Percentiles rank a stretch among this genome's conserved stretches.
These are phyloP conservation scores for Pseudomyrmex flavicornis DNA, from an alignment of 1,140 invertebrate species.

Conservation along the genomic window DNA sequence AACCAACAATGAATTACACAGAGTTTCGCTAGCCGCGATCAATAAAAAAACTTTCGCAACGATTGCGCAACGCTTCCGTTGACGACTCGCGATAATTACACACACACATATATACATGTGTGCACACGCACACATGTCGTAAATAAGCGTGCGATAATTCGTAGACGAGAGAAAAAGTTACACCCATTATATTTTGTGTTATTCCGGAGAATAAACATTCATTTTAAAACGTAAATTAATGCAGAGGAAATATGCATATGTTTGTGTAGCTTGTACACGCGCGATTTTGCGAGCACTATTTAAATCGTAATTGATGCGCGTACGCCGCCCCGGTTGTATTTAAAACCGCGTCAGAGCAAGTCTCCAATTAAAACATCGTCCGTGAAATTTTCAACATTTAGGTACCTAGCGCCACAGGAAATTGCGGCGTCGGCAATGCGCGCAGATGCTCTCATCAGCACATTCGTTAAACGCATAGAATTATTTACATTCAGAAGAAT, in stretches of 20 bases:
- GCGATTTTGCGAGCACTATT: slow-evolving; percentile 67
- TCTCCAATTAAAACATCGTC: slow-evolving; percentile 75
- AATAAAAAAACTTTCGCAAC: slow-evolving; percentile 40
- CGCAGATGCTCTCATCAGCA: slow-evolving; percentile 27
- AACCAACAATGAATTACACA: slow-evolving; percentile 63
- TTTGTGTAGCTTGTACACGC: slow-evolving; percentile 19
- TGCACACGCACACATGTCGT: neutral
- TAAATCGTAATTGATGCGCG: slow-evolving; percentile 73
- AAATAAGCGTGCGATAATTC: neutral
- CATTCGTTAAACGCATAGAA: slow-evolving; percentile 66
- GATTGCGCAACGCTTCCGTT: slow-evolving; percentile 29
- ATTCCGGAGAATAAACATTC: slow-evolving; percentile 58
- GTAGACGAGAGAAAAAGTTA: slow-evolving; percentile 19
- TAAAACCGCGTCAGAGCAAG: slow-evolving; percentile 54
- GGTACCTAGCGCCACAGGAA: slow-evolving; percentile 61
- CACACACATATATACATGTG: neutral
- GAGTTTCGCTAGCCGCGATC: slow-evolving; percentile 30
- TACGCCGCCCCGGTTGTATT: slow-evolving; percentile 62
- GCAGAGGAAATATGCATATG: slow-evolving; percentile 21
- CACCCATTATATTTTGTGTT: slow-evolving; percentile 61
- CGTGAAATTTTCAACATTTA: slow-evolving; percentile 73
- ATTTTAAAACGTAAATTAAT: slow-evolving; percentile 64
- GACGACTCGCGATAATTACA: slow-evolving; percentile 22
- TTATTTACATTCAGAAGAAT: slow-evolving; percentile 69
- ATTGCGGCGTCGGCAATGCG: slow-evolving; percentile 62